These are phyloP conservation scores for Xanthorhoe designata DNA, from an alignment of 2,888 invertebrate species.

Conservation along the genomic window DNA sequence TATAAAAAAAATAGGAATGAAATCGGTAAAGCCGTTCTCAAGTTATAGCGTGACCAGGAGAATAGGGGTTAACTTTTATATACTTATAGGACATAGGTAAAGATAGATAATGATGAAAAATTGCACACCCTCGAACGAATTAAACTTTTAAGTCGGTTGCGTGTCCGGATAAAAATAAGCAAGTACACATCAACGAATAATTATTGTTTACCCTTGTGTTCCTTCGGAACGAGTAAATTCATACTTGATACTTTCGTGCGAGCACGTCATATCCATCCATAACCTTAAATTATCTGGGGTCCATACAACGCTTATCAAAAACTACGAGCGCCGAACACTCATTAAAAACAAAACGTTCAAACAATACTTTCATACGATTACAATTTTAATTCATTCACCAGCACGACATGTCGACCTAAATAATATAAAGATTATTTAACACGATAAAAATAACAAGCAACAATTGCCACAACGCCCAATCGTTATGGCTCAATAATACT, in stretches of 20 bases:
- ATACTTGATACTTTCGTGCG: too few relatives aligned
- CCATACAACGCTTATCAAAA: background rate
- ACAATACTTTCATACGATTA: background rate
- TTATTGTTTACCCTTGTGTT: too few relatives aligned
- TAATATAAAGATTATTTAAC: slow-evolving; percentile 23
- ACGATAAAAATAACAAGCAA: slow-evolving; percentile 23
- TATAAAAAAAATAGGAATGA: too few relatives aligned
- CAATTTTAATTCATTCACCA: background rate
- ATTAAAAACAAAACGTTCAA: background rate
- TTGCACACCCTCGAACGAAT: too few relatives aligned
- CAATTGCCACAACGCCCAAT: slow-evolving; percentile 23
- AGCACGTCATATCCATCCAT: too few relatives aligned
- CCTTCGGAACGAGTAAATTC: too few relatives aligned
- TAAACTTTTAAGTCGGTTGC: too few relatives aligned
- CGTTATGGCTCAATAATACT: slow-evolving; percentile 22
- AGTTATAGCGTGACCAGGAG: too few relatives aligned
- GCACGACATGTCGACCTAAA: slow-evolving; percentile 27
- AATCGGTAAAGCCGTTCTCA: too few relatives aligned
- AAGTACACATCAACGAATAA: background rate
- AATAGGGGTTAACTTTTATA: too few relatives aligned
- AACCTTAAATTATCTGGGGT: background rate
- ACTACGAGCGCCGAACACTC: background rate
- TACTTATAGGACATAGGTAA: too few relatives aligned
- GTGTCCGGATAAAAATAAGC: background rate
- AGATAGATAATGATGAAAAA: too few relatives aligned